Base-by-base conservation (phyloP, 2,113 vertebrate species). In the Xiphias gladius region DNA sequence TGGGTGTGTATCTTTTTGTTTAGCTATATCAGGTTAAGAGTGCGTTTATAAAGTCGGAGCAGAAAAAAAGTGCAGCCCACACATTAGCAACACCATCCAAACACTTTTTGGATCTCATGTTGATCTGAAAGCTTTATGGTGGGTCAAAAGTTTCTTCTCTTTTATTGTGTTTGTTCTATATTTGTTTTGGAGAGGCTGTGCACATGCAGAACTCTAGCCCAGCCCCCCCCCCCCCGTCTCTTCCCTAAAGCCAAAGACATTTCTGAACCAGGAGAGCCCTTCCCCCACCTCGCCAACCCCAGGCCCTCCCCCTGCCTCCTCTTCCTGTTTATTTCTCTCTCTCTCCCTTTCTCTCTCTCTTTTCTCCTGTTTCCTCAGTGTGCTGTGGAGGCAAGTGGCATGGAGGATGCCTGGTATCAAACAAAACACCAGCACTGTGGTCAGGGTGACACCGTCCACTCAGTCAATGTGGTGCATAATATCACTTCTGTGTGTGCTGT, bases 261-360 rank as follows among this genome's bases (percentile, higher is more conserved):
- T 76, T 57, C 83, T 85, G 79, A 79, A 84, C 46, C 86, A 87
- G 88, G 90, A 74, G 79, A 64, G 79, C 88, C 89, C 92, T 70
- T 88, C 88, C 86, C 87, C 82, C 84, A 71, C 71, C 32, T 71
- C 39, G 0, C 76, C 73, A 85, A 76, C 76, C 41, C 74, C 58
- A 20, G 43, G 64, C 84, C 86, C 88, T 68, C 78, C 83, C 80
- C 86, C 81, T 79, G 71, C 79, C 89, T 91, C 66, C 85, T 89
- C 90, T 94, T 94, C 94, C 93, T 94, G 93, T 95, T 94, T 95
- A 94, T 93, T 89, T 91, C 88, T 87, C 75, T 93, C 46, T 80
- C 81, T 69, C 43, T 71, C 46, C 39, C 43, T 69, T 35, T 67
- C 54, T 88, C 62, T 68, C 50, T 68, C 74, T 81, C 79, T 82